A percentile compares a stretch with the other conserved stretches of the same genome.
Conservation (phyloP, 2,113 vertebrate species). For the Mormyrus iriodes region DNA sequence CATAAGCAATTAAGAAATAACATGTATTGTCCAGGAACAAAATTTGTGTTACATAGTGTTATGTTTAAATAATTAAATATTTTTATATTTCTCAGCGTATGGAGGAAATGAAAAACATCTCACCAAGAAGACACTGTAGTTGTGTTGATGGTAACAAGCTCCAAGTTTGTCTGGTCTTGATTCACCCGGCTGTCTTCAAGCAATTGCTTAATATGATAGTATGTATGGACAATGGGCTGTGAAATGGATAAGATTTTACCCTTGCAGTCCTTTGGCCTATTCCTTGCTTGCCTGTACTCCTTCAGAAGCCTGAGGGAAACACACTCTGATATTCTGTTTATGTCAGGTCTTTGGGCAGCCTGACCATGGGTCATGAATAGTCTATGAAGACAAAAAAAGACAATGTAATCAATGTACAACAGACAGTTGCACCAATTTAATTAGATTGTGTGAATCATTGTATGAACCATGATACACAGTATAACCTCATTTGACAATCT, state of each 20-base stretch:
- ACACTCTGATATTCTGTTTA: background rate
- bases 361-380: background rate
- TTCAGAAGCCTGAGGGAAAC: background rate
- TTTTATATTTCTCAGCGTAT: background rate
- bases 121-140: background rate
- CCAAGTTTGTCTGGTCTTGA: background rate
- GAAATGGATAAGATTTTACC: background rate
- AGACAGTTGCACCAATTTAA: background rate
- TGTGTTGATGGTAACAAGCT: background rate
- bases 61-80: too few species aligned
- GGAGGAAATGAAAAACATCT: background rate
- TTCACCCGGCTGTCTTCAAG: background rate
- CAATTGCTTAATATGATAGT: background rate
- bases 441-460: too few species aligned
- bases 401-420: background rate
- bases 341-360: background rate
- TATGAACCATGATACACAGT: too few species aligned
- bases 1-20: too few species aligned
- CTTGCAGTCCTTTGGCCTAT: background rate
- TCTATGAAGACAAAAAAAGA: background rate
- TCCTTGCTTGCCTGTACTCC: background rate
- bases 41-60: too few species aligned
- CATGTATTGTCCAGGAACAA: too few species aligned
- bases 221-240: background rate
- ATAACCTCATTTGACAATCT: too few species aligned